Evolutionary conservation across 2,113 vertebrate genomes (phyloP), one percentile per base, ranked within the genome.

Genomic region (Geothlypis trichas): DNA sequence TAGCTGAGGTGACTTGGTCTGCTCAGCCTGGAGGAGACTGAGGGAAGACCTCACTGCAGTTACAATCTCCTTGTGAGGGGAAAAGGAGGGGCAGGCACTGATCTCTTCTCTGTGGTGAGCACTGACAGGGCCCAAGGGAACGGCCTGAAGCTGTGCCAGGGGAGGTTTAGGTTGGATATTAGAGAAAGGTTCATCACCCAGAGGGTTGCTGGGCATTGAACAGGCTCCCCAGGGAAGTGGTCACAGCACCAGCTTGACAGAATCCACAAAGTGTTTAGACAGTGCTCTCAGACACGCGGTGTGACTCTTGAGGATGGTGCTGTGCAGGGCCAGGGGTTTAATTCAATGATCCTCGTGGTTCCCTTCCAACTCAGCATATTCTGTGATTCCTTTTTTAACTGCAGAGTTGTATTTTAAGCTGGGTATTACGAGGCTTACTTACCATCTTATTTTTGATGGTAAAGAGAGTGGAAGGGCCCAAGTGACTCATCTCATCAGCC

Each of bases 401-500:
- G 58, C 55, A 57, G 67, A 46, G 28, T 22, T 95, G 88, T 46
- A 87, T 94, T 94, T 96, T 87, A 88, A 96, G 72, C 76, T 81
- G 73, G 57, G 61, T 88, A 72, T 94, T 75, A 71, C 67, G 65
- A 52, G 35, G 75, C 54, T 96, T 97, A 86, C 89, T 97, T 95
- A 96, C 23, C 31, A 55, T 18, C 69, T 87, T 78, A 72, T 96
- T 97, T 97, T 87, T 71, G 96, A 96, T 77, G 80, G 68, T 69
- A 71, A 93, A 81, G 52, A 90, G 88, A 68, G 80, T 41, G 41
- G 51, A 90, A 71, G 57, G 49, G 24, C 47, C 55, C 13, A 13
- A 24, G 39, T 96, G 92, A 97, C 76, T 96, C 96, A 96, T 39
- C 51, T 63, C 7, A 18, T 30, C 0, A 3, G 23, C 72, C 33